A percentile compares a stretch with the other conserved stretches of the same genome.
These are phyloP conservation scores for Chouioia cunea DNA, from an alignment of 2,888 invertebrate species.

Conservation along the genomic window DNA sequence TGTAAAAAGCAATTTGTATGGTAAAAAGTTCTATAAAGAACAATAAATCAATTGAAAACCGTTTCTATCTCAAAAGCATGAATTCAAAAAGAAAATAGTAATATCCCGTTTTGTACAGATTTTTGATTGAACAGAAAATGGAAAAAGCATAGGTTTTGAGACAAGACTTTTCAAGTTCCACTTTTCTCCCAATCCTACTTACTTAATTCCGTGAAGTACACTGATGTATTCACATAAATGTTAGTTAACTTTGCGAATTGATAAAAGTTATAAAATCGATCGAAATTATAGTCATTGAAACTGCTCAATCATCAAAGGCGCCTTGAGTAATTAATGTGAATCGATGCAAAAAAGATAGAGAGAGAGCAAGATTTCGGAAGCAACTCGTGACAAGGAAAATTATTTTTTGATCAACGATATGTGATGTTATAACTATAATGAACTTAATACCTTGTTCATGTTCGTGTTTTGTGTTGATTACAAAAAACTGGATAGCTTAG, in stretches of 20 bases:
- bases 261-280: constrained; percentile 26
- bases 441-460: not conserved
- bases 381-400: not conserved
- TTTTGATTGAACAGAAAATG: no score
- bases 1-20: no score
- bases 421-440: constrained; percentile 6
- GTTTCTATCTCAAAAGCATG: not conserved
- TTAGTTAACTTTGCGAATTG: constrained; percentile 18
- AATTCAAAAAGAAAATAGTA: no score
- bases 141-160: no score
- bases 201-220: constrained; percentile 7
- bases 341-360: constrained; percentile 2
- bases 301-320: constrained; percentile 29
- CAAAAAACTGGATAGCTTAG: no score
- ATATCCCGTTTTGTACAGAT: no score
- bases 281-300: not conserved
- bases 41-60: no score
- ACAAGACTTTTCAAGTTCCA: no score
- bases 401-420: constrained; percentile 26
- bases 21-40: no score
- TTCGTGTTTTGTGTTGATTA: no score
- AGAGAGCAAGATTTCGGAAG: not conserved
- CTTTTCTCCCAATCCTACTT: not conserved
- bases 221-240: not conserved
- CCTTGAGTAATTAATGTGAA: constrained; percentile 27